A percentile compares a stretch with the other conserved stretches of the same genome.
phyloP scores from a whole-genome alignment of 2,113 vertebrate genomes.

The Trinectes maculatus region DNA sequence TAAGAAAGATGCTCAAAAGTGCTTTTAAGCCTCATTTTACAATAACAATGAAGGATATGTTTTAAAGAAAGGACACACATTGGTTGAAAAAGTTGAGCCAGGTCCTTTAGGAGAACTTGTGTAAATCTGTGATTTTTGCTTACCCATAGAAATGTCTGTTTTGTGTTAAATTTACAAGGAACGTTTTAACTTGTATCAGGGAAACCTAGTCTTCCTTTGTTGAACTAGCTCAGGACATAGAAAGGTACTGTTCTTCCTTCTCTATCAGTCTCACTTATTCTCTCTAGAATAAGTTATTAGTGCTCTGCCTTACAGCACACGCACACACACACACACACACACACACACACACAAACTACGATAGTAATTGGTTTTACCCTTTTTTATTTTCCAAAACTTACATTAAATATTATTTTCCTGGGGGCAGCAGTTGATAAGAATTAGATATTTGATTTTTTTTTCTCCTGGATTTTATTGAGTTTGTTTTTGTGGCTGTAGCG shows the following conservation, averaged over 20 bases:
- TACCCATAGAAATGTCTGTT: slow-evolving; percentile 50
- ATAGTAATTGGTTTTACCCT: slow-evolving; percentile 23
- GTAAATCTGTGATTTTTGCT: slow-evolving; percentile 42
- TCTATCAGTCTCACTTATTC: slow-evolving; percentile 18
- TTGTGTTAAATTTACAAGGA: slow-evolving; percentile 68
- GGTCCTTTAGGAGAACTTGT: slow-evolving; percentile 22
- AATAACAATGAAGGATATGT: slow-evolving; percentile 37
- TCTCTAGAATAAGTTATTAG: slow-evolving; percentile 40
- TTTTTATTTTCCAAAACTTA: slow-evolving; percentile 40
- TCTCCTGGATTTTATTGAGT: slow-evolving; percentile 44
- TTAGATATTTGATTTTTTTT: slow-evolving; percentile 40
- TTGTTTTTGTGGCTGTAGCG: slow-evolving; percentile 67
- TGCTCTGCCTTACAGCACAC: slow-evolving; percentile 59
- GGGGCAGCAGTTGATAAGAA: slow-evolving; percentile 63
- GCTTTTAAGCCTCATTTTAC: slow-evolving; percentile 12
- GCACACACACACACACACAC: slow-evolving; percentile 40
- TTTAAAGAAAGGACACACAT: slow-evolving; percentile 18
- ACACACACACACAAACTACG: slow-evolving; percentile 33
- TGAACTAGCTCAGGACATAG: slow-evolving; percentile 78
- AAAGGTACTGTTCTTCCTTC: slow-evolving; percentile 56
- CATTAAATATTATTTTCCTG: slow-evolving; percentile 19
- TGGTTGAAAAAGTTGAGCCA: slow-evolving; percentile 21
- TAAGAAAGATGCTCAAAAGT: slow-evolving; percentile 11
- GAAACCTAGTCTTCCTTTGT: slow-evolving; percentile 80
- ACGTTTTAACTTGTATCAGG: slow-evolving; percentile 77